Base-by-base conservation (phyloP, 2,888 invertebrate genomes). In the Clistopyga incitator region DNA sequence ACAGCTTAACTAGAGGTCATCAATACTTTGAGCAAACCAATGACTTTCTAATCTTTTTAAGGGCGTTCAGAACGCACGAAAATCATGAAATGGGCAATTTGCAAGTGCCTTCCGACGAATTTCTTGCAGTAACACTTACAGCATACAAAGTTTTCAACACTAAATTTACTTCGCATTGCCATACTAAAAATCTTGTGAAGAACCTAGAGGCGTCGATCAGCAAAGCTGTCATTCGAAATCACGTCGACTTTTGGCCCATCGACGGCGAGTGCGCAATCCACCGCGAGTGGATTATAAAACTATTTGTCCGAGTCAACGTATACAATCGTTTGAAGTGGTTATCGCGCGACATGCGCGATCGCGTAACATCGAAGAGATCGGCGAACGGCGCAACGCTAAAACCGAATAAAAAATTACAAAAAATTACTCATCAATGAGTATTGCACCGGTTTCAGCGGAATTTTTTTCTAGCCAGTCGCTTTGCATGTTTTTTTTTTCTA, bases 11-110 rank as follows among this genome's bases (percentile, higher is more conserved):
- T 10, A 59, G 59, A 13, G 59, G 25, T 25, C 8, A 59, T 15
- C 59, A 59, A 59, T 10, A 25, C 29, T 59, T 59, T 23, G 59
- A 59, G n/a, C 15, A 25, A 29, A 29, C 59, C 11, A 81, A 70
- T n/a, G 81, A 81, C 45, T 23, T 81, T 1, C n/a, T 75, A 3
- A 81, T 81, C 23, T 81, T 70, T 75, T 75, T 42, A 68, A 50
- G 29, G 47, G 65, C 74, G 0, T 79, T 59, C 13, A 59, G 56
- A 59, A 74, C 47, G 8, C 3, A 8, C 34, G 67, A 47, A n/a
- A 68, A 50, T 42, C 47, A 68, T 2, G 79, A 80, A 8, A 47
- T 80, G 10, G 74, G 74, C 25, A 34, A 47, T 25, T 64, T 81
- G 52, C 61, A 54, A 61, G 81, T 76, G 34, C 81, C 81, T 0